phyloP scores from a whole-genome alignment of 1,140 invertebrate genomes.

The Drosophila burlai region DNA sequence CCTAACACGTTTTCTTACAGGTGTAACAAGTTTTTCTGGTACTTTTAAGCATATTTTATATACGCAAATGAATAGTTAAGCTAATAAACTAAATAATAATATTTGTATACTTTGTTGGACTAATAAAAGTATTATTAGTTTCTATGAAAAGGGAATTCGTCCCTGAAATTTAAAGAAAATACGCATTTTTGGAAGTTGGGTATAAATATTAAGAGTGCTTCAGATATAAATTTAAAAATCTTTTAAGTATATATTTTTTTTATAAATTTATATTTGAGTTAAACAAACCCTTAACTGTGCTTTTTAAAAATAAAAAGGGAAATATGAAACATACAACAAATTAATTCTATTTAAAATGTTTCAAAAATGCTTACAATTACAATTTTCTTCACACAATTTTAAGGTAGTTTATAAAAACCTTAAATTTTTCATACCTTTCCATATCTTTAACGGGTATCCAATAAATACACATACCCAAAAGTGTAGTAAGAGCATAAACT shows the following conservation, averaged over 20 bases:
- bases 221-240: background rate
- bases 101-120: too few species aligned
- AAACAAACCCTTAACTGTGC: too few species aligned
- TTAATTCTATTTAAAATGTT: background rate
- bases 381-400: background rate
- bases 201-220: background rate
- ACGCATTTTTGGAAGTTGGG: too few species aligned
- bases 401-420: background rate
- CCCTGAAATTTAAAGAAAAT: too few species aligned
- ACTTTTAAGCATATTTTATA: too few species aligned
- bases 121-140: too few species aligned
- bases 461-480: conserved; percentile 17
- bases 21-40: background rate
- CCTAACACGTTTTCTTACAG: too few species aligned
- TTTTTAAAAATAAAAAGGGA: background rate
- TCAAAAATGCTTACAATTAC: background rate
- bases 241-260: background rate
- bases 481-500: conserved; percentile 37
- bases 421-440: background rate
- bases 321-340: background rate
- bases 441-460: background rate
- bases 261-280: background rate
- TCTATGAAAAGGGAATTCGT: too few species aligned
- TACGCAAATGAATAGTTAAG: too few species aligned
- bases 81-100: too few species aligned